phyloP scores from a whole-genome alignment of 2,113 vertebrate genomes.

The Epinephelus cyanopodus region DNA sequence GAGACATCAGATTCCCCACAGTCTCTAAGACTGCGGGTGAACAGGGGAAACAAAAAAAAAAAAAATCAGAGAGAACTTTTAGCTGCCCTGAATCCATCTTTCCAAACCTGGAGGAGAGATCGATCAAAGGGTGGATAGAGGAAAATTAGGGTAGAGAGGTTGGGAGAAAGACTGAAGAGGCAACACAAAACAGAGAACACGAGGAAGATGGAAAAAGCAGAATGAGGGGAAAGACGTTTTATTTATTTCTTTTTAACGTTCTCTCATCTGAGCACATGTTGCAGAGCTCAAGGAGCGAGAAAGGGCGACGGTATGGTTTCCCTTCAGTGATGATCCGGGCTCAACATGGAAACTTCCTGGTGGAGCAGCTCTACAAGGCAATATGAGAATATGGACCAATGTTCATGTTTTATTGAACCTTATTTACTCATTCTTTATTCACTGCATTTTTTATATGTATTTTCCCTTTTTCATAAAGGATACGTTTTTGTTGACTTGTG shows the following conservation, averaged over 20 bases:
- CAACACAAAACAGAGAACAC: constrained; percentile 16
- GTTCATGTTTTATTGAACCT: constrained; percentile 82
- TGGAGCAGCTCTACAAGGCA: constrained; percentile 66
- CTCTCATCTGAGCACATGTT: constrained; percentile 74
- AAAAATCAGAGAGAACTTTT: constrained; percentile 19
- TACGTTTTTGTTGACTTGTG: constrained; percentile 48
- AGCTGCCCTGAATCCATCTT: constrained; percentile 54
- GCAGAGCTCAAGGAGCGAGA: constrained; percentile 74
- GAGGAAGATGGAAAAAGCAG: constrained; percentile 15
- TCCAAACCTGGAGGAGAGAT: constrained; percentile 52
- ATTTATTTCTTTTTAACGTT: constrained; percentile 56
- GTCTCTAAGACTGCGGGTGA: constrained; percentile 24
- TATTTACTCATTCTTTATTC: constrained; percentile 68
- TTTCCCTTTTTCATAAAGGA: constrained; percentile 62
- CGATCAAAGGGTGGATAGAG: constrained; percentile 25
- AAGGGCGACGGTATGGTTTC: constrained; percentile 39
- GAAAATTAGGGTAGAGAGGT: constrained; percentile 17
- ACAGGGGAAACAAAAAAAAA: constrained; percentile 18
- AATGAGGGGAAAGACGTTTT: constrained; percentile 51
- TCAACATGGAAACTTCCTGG: constrained; percentile 65
- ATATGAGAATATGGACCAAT: constrained; percentile 74
- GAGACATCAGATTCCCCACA: constrained; percentile 14
- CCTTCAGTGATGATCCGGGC: constrained; percentile 78
- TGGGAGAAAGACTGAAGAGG: constrained; percentile 41
- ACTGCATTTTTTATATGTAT: constrained; percentile 63